Conservation (phyloP, 2,797 vertebrate species). For the Choloepus didactylus region DNA sequence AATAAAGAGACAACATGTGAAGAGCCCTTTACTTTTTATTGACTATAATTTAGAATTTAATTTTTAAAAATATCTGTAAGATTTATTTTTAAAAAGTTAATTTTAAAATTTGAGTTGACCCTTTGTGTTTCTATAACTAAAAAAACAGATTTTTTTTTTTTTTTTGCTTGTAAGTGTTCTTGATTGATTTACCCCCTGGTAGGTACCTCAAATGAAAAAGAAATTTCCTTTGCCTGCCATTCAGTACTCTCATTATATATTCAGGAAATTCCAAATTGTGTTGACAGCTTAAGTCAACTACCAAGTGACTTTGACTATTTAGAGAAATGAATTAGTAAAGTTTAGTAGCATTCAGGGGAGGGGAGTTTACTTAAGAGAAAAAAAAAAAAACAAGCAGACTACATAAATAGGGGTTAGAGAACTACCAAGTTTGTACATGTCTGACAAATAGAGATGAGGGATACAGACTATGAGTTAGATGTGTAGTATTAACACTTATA, state of each 20-base stretch:
- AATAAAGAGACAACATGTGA: too few species aligned
- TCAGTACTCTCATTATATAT: neutral
- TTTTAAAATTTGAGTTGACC: conserved; percentile 21
- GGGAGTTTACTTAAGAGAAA: conserved; percentile 4
- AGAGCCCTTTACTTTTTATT: neutral
- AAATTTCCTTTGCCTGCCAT: neutral
- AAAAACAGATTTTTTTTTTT: neutral
- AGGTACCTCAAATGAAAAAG: neutral
- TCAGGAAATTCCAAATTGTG: neutral
- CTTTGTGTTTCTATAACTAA: conserved; percentile 24
- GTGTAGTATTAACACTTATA: neutral
- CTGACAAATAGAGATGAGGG: neutral
- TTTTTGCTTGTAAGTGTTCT: conserved; percentile 8
- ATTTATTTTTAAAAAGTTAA: conserved; percentile 29
- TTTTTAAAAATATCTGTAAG: neutral
- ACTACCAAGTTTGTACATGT: neutral
- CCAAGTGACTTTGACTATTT: neutral
- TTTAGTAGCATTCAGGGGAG: neutral
- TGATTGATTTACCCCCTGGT: neutral
- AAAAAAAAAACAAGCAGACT: neutral
- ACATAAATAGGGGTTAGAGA: neutral
- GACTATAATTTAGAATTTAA: neutral
- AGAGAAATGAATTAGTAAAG: neutral
- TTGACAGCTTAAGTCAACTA: neutral
- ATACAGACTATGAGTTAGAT: neutral